Evolutionary conservation across 2,797 vertebrate genomes (phyloP).

Genomic region (Aldrovandia affinis): DNA sequence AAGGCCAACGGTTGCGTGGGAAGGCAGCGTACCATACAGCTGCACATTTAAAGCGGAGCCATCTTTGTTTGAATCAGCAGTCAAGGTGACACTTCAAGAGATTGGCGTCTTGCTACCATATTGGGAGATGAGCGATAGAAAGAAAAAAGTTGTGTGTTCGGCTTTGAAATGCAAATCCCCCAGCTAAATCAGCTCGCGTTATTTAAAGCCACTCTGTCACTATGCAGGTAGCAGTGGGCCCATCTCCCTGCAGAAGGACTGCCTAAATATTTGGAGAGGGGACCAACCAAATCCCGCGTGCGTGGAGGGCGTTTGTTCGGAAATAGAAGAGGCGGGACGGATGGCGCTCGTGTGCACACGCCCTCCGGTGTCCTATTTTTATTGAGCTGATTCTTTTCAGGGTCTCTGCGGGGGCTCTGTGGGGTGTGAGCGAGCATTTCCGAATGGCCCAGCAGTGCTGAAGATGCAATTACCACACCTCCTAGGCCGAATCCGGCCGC

Average conservation of each 20-base stretch:
- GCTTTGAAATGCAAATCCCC: constrained; percentile 77
- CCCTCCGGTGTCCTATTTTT: constrained; percentile 62
- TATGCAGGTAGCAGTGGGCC: constrained; percentile 70
- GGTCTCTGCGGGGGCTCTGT: not conserved
- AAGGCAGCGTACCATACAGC: not conserved
- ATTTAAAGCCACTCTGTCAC: constrained; percentile 74
- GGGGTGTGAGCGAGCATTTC: constrained; percentile 27
- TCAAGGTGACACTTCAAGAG: not conserved
- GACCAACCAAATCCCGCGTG: constrained; percentile 48
- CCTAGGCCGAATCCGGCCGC: not conserved
- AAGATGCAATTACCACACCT: constrained; percentile 31
- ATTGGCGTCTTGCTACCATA: not conserved
- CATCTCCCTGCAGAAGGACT: constrained; percentile 62
- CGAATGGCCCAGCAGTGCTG: constrained; percentile 20
- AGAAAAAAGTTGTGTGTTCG: constrained; percentile 50
- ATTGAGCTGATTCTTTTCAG: constrained; percentile 17
- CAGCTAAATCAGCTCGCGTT: constrained; percentile 70
- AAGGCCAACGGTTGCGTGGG: not conserved
- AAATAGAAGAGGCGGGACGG: not conserved
- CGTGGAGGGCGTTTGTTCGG: not conserved
- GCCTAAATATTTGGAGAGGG: constrained; percentile 65
- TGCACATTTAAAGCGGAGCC: constrained; percentile 34
- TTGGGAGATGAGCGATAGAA: not conserved
- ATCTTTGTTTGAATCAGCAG: constrained; percentile 1
- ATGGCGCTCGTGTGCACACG: not conserved